These are phyloP conservation scores for Drosophila formosana DNA, from an alignment of 2,888 invertebrate species.

Conservation along the genomic window DNA sequence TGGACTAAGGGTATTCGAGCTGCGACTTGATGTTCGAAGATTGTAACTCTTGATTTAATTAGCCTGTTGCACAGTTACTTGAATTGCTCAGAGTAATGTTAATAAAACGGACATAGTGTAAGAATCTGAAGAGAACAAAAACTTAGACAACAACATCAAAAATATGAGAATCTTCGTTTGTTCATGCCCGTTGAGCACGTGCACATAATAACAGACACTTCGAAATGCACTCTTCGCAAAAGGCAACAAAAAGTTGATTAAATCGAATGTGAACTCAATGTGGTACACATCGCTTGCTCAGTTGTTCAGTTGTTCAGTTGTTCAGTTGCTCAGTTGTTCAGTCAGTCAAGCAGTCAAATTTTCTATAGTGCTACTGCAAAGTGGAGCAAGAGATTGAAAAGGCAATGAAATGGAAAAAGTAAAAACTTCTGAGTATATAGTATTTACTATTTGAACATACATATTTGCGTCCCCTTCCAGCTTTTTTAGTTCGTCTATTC, in stretches of 20 bases:
- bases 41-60: slow-evolving; percentile 25
- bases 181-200: slow-evolving; percentile 35
- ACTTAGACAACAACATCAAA: neutral
- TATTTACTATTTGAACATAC: neutral
- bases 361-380: slow-evolving; percentile 15
- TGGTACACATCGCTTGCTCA: slow-evolving; percentile 26
- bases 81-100: slow-evolving; percentile 23
- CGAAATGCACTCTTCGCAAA: slow-evolving; percentile 26
- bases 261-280: slow-evolving; percentile 47
- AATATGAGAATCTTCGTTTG: slow-evolving; percentile 1
- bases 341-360: slow-evolving; percentile 30
- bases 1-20: slow-evolving; percentile 15
- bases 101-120: slow-evolving; percentile 7
- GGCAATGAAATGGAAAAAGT: slow-evolving; percentile 40
- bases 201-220: slow-evolving; percentile 27
- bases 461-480: neutral
- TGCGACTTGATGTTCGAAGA: slow-evolving; percentile 3
- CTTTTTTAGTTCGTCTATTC: slow-evolving; percentile 9
- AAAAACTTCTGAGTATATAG: slow-evolving; percentile 19
- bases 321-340: slow-evolving; percentile 14
- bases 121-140: neutral
- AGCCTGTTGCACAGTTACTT: slow-evolving; percentile 27
- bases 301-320: slow-evolving; percentile 17
- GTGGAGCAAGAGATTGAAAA: slow-evolving; percentile 38
- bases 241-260: slow-evolving; percentile 43